Base-by-base conservation (phyloP, 30 jellyfish, hydroid and myxozoan species). In the Aurelia coerulea region DNA sequence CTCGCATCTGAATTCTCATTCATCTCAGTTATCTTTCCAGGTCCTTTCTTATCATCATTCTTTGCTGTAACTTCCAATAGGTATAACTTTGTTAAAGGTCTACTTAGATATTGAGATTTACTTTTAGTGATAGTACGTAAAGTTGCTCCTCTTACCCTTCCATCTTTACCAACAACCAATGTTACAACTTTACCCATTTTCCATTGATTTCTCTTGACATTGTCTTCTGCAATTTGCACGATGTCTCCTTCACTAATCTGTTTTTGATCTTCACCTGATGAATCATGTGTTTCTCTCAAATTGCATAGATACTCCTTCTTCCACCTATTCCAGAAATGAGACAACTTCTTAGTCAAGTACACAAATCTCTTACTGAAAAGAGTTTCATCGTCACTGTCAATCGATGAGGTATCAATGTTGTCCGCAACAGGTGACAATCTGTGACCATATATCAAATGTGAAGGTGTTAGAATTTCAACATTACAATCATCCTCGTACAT, bases 291-390 rank as follows among this genome's bases (percentile, higher is more conserved):
- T 76, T 86, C 95, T 35, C 95, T 59, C 1, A 86, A 42, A 66
- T 75, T 76, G 31, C 68, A 73, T 29, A 79, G 75, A 77, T 88
- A 88, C 56, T 88, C 96, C 60, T 54, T 65, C 31, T 31, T 29
- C 96, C 92, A 88, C 41, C 88, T 63, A 19, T 39, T 33, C 92
- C 91, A 78, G 82, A 88, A 78, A 46, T 79, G 93, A 2, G 10
- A 8, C 49, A 84, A 34, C 81, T 29, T 68, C 49, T 68, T 32
- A 18, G 37, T 59, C 9, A 82, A 76, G 50, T 34, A 82, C 49
- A 49, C 12, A 67, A 49, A 56, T 53, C 91, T 18, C 29, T 56
- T 69, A 34, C 66, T n/a, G 18, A 72, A 32, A 39, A n/a, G 70
- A 32, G n/a, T 72, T 23, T 34, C 66, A 32, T 58, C 29, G 6